These are phyloP conservation scores for Pterocles orientalis DNA, from an alignment of 2,113 vertebrate species.

Conservation along the genomic window DNA sequence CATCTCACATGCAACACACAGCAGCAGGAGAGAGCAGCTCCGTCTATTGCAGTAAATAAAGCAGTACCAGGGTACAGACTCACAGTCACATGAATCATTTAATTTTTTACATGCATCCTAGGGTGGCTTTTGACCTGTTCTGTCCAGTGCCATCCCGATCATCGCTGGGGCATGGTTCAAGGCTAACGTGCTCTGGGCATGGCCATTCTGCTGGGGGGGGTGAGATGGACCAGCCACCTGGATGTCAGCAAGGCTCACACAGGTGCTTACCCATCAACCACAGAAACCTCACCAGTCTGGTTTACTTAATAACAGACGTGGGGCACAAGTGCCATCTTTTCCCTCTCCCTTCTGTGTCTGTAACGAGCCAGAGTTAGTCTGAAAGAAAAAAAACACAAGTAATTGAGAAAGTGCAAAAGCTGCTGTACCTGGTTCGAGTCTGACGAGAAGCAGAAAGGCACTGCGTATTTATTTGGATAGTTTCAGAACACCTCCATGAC, in stretches of 20 bases:
- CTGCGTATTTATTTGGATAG: not conserved
- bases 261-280: not conserved
- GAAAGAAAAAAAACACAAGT: not conserved
- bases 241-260: not conserved
- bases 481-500: not conserved
- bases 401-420: not conserved
- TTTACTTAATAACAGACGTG: not conserved
- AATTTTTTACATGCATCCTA: not conserved
- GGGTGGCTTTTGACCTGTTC: not conserved
- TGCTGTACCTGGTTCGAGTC: not conserved
- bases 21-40: not conserved
- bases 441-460: not conserved
- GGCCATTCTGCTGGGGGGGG: rapidly evolving
- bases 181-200: not conserved
- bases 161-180: not conserved
- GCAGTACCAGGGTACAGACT: not conserved
- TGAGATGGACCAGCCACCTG: not conserved
- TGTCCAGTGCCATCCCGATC: not conserved
- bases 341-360: not conserved
- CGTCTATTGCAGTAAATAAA: not conserved
- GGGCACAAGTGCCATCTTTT: rapidly evolving
- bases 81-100: not conserved
- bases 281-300: not conserved
- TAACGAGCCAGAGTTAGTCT: not conserved
- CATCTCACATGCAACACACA: not conserved